Evolutionary conservation across 2,888 invertebrate species (phyloP).

Genomic region (Amphimallon solstitiale): DNA sequence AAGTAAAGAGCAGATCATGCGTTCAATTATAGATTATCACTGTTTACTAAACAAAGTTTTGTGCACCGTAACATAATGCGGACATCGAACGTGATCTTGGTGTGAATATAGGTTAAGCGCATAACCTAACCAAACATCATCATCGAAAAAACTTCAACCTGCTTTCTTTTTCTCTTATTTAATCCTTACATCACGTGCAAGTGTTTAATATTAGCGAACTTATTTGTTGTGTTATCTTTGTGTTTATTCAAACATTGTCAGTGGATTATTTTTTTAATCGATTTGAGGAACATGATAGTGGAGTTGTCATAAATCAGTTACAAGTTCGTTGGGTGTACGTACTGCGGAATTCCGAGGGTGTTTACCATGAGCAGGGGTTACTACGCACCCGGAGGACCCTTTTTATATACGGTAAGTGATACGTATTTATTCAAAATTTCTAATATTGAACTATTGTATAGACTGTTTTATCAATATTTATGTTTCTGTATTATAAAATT

Average conservation of each 20-base stretch:
- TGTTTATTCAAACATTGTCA: not conserved
- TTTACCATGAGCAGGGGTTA: constrained; percentile 54
- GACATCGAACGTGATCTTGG: not conserved
- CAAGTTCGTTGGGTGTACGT: not conserved
- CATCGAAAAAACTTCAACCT: not conserved
- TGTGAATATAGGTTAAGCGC: constrained; percentile 24
- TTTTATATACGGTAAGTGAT: constrained; percentile 57
- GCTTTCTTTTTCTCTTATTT: not conserved
- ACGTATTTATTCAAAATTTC: not conserved
- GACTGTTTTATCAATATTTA: not conserved
- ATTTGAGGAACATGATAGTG: constrained; percentile 22
- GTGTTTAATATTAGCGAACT: constrained; percentile 2
- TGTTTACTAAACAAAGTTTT: constrained; percentile 10
- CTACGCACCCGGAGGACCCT: constrained; percentile 55
- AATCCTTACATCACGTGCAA: not conserved
- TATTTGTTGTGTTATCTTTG: not conserved
- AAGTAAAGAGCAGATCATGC: not conserved
- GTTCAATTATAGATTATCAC: not conserved
- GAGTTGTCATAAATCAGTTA: constrained; percentile 20
- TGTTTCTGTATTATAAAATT: not conserved
- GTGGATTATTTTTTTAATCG: constrained; percentile 11
- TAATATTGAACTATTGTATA: constrained; percentile 1
- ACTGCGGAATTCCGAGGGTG: constrained; percentile 11
- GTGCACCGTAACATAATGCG: not conserved
- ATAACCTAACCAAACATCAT: constrained; percentile 20